Base-by-base conservation (phyloP, 2,888 invertebrate species). In the Drosophila greeni region DNA sequence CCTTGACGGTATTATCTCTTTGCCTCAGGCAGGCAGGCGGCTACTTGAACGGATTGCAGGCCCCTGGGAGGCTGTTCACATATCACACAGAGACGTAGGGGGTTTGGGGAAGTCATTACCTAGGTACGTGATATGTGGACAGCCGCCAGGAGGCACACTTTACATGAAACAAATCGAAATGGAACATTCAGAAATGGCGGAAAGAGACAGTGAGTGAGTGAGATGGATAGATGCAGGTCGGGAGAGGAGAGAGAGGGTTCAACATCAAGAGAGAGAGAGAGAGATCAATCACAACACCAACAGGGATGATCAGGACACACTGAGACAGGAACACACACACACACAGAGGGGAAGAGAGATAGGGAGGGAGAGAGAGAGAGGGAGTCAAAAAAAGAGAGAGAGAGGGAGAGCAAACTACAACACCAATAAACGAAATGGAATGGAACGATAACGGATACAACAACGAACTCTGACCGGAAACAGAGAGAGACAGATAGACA, bases 11-110 rank as follows among this genome's bases (percentile, higher is more conserved):
- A 47, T 55, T 62, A 45, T 3, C 20, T 49, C 52, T 59, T 43
- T 48, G 48, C 45, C 45, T 47, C 49, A 42, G 74, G 75, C 77
- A 64, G 74, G 58, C 74, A 66, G 69, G 64, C 65, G 75, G 72
- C 61, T 59, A 70, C 70, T 59, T 70, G 45, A 69, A 74, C 69
- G 69, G 62, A 26, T 55, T 55, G 18, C 29, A 31, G 33, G 47
- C 47, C 12, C 7, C 18, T 1, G 2, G 3, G 8, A 5, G 31
- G 9, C 45, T 31, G 20, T 31, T 20, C 9, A 14, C 20, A 31
- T 20, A 26, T 16, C 11, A 23, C 23, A 2, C 2, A 5, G 1
- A 5, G 11, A 24, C 29, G 29, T 18, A 0, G 3, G 11, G 42
- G 16, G n/a, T n/a, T n/a, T n/a, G 6, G n/a, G 3, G 12, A 9